A percentile compares a stretch with the other conserved stretches of the same genome.
Conservation (phyloP, 2,888 invertebrate genomes). For the Exocentrus adspersus region DNA sequence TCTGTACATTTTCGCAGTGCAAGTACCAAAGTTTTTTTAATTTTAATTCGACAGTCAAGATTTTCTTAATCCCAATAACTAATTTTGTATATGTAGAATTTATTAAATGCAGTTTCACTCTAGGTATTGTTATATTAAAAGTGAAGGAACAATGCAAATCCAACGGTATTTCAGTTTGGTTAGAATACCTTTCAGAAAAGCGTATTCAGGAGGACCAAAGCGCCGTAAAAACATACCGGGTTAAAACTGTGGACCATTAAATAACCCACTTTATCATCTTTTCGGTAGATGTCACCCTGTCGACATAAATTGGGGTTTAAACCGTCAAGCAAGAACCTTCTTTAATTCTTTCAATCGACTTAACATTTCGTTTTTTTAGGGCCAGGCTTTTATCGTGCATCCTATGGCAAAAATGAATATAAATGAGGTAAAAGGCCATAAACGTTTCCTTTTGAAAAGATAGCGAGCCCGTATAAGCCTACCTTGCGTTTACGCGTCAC, state of each 20-base stretch:
- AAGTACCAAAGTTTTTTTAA: too few species aligned
- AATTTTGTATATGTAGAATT: too few species aligned
- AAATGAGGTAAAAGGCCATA: constrained; percentile 17
- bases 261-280: constrained; percentile 1
- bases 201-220: neutral
- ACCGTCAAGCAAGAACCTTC: constrained; percentile 13
- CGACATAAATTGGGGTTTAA: constrained; percentile 18
- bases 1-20: too few species aligned
- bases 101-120: too few species aligned
- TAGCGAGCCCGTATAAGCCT: neutral
- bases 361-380: constrained; percentile 10
- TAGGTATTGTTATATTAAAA: too few species aligned
- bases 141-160: neutral
- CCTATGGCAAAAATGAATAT: constrained; percentile 25
- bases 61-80: too few species aligned
- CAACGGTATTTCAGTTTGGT: neutral
- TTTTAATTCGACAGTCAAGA: too few species aligned
- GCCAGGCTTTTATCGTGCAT: constrained; percentile 13
- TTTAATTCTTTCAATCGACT: constrained; percentile 22
- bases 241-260: neutral
- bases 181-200: neutral
- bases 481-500: constrained; percentile 1
- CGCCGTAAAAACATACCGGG: neutral
- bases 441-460: neutral
- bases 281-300: constrained; percentile 16